These are phyloP conservation scores for Perizoma flavofasciatum DNA, from an alignment of 2,888 invertebrate genomes.

Conservation along the genomic window DNA sequence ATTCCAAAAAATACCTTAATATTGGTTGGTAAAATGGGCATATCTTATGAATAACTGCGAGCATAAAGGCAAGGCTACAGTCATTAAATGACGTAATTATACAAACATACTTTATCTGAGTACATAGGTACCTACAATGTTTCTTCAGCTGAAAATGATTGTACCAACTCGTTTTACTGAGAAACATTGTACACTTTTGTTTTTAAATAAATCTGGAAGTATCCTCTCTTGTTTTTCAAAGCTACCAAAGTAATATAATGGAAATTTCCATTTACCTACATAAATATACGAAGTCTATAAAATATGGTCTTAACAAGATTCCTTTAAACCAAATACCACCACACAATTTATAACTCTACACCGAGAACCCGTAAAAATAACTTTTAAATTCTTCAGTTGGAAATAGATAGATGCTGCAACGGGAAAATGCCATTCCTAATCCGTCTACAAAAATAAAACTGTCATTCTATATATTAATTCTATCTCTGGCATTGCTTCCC, in stretches of 20 bases:
- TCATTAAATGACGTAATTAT: conserved; percentile 29
- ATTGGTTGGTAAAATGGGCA: no score
- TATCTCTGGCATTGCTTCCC: conserved; percentile 53
- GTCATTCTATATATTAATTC: conserved; percentile 63
- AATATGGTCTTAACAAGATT: background rate
- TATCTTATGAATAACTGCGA: no score
- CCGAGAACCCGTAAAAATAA: conserved; percentile 18
- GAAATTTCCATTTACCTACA: no score
- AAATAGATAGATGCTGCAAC: conserved; percentile 14
- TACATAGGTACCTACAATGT: conserved; percentile 23
- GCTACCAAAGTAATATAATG: no score
- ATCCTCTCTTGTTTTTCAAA: no score
- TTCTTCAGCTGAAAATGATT: conserved; percentile 41
- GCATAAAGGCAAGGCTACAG: conserved; percentile 23
- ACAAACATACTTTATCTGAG: conserved; percentile 20
- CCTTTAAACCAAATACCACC: conserved; percentile 3
- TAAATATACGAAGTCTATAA: no score
- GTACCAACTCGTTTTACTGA: conserved; percentile 11
- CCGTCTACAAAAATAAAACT: conserved; percentile 59
- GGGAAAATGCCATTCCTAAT: conserved; percentile 39
- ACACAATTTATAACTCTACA: conserved; percentile 4
- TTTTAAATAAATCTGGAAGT: no score
- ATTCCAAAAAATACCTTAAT: no score
- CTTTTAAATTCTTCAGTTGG: conserved; percentile 13
- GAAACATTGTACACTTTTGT: background rate